A percentile compares a stretch with the other conserved stretches of the same genome.
These are phyloP conservation scores for Yponomeuta evonymella DNA, from an alignment of 2,888 invertebrate species.

Conservation along the genomic window DNA sequence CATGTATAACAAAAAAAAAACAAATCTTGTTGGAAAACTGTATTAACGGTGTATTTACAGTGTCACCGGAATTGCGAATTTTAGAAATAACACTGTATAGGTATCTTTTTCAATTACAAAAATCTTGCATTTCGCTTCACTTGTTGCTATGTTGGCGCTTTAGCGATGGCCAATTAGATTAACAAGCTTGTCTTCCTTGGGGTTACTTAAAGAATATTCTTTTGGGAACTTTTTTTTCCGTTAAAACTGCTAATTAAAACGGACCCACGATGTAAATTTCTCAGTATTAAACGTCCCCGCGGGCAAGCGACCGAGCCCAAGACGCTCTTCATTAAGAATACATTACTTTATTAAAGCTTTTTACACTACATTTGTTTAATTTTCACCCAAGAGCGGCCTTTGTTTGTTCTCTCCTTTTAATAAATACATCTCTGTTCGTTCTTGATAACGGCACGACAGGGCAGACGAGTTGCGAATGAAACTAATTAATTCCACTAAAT, in stretches of 20 bases:
- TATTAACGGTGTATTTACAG: no score
- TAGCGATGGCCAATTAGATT: background rate
- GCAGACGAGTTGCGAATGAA: slow-evolving; percentile 9
- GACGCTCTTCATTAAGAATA: slow-evolving; percentile 44
- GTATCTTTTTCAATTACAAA: no score
- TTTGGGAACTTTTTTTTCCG: slow-evolving; percentile 26
- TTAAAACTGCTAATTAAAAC: slow-evolving; percentile 45
- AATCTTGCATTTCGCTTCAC: background rate
- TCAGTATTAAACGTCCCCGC: slow-evolving; percentile 41
- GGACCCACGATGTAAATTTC: slow-evolving; percentile 45
- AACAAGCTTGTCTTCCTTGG: background rate
- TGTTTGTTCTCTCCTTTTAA: slow-evolving; percentile 2
- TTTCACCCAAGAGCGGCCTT: slow-evolving; percentile 5
- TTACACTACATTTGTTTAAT: slow-evolving; percentile 20
- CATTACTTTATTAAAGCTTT: slow-evolving; percentile 44
- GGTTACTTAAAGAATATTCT: slow-evolving; percentile 14
- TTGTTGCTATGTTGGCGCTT: background rate
- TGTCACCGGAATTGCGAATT: no score
- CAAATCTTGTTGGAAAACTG: no score
- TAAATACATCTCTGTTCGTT: slow-evolving; percentile 7
- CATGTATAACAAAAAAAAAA: no score
- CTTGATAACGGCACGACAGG: slow-evolving; percentile 5
- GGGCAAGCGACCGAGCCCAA: slow-evolving; percentile 27
- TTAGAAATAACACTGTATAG: no score
- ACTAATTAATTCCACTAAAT: slow-evolving; percentile 14